Percentiles rank a stretch among this genome's conserved stretches.
These are phyloP conservation scores for Gulo gulo DNA, from an alignment of 2,113 vertebrate species.

Conservation along the genomic window DNA sequence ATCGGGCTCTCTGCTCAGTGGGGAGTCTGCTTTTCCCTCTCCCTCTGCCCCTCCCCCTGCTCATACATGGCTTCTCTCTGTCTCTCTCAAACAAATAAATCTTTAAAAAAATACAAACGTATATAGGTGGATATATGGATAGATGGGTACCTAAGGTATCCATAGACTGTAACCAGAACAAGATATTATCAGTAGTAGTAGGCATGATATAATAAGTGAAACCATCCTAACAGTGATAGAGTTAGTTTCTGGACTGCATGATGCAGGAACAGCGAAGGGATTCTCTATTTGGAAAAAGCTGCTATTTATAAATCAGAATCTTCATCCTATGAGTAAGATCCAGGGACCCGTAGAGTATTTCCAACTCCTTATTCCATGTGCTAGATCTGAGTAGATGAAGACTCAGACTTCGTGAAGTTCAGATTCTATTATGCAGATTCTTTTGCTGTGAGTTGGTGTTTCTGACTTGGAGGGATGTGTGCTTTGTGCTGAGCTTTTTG, in stretches of 20 bases:
- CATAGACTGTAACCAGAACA: neutral
- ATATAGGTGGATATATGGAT: neutral
- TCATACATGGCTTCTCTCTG: neutral
- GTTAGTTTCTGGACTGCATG: slow-evolving; percentile 36
- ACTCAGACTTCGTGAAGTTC: neutral
- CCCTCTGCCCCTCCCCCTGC: neutral
- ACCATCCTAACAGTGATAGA: neutral
- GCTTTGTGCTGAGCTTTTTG: neutral
- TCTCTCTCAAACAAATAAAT: neutral
- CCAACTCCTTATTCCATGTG: neutral
- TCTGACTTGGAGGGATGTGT: neutral
- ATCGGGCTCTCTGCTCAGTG: neutral
- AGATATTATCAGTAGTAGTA: neutral
- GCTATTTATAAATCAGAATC: slow-evolving; percentile 53
- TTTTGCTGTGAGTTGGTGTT: neutral
- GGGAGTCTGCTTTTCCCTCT: neutral
- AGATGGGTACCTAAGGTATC: neutral
- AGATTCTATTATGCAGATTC: neutral
- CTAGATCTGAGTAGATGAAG: neutral
- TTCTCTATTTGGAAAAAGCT: slow-evolving; percentile 51
- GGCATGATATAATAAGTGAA: neutral
- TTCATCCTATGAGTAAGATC: slow-evolving; percentile 20
- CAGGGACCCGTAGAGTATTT: neutral
- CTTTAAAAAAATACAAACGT: neutral
- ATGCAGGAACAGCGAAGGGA: neutral